Base-by-base conservation (phyloP, 2,888 invertebrate species). In the Epirrhoe tristata region DNA sequence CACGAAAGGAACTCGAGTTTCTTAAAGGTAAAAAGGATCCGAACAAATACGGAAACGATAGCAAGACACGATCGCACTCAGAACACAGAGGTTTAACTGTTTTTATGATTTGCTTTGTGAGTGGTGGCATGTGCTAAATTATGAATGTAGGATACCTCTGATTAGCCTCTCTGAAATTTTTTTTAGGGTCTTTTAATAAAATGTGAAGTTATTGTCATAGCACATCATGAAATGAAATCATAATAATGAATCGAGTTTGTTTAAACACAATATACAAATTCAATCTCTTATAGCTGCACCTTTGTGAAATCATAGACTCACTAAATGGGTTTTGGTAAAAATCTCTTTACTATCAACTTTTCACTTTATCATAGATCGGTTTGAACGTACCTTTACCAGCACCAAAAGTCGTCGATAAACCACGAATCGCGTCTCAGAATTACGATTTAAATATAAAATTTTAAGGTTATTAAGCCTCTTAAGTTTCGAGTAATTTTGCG, bases 341-440 rank as follows among this genome's bases (percentile, higher is more conserved):
- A 24, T 24, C 24, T 1, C 24, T 24, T n/a, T n/a, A n/a, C n/a
- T n/a, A n/a, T n/a, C 24, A 24, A 24, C 24, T 2, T 24, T 24
- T 24, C 1, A 24, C n/a, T n/a, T n/a, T n/a, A 24, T 24, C 24
- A 24, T 24, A 12, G 12, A 12, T 43, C 39, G 39, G 39, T 12
- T 12, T 43, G 12, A 43, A 43, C 12, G 39, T 12, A 43, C 12
- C 39, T 12, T 56, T 56, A n/a, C 56, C 56, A 24, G 36, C 58
- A 58, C 36, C 36, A 58, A 58, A 58, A 58, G 39, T 12, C 39
- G 12, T 43, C 39, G 39, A 36, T 58, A 58, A 58, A 58, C 6
- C 58, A 51, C 51, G 58, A 58, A 36, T 56, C 43, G 56, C 50
- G 12, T 51, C 36, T 48, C 31, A 58, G 58, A 51, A 51, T 43